phyloP scores from a whole-genome alignment of 1,140 invertebrate genomes.

The Phocides pigmalion region DNA sequence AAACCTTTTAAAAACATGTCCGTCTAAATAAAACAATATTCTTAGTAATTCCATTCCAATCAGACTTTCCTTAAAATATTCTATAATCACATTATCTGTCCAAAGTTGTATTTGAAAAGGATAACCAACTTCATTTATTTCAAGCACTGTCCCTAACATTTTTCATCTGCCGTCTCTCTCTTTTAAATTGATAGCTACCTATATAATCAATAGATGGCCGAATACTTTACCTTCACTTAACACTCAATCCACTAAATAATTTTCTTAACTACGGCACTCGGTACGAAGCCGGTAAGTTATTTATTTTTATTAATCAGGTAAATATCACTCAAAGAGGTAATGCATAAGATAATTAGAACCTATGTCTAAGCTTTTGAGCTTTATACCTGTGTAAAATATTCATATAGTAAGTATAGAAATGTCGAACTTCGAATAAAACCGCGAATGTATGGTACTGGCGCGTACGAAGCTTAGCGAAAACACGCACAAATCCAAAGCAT shows the following conservation, averaged over 20 bases:
- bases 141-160: no score
- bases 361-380: slow-evolving; percentile 25
- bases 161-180: no score
- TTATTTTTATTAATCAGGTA: neutral
- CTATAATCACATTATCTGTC: no score
- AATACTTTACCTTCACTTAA: slow-evolving; percentile 35
- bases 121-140: no score
- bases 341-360: neutral
- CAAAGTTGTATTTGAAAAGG: no score
- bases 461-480: neutral
- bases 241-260: slow-evolving; percentile 61
- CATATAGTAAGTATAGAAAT: slow-evolving; percentile 8
- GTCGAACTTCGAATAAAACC: neutral
- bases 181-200: neutral
- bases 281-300: slow-evolving; percentile 26
- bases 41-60: no score
- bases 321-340: neutral
- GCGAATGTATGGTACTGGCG: no score
- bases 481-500: neutral
- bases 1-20: no score
- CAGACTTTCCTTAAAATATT: no score
- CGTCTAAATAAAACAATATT: no score
- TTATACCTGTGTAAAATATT: slow-evolving; percentile 8
- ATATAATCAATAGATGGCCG: slow-evolving; percentile 1
- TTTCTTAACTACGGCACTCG: slow-evolving; percentile 67